Evolutionary conservation across 2,797 vertebrate species (phyloP), one percentile per base, ranked within the genome.

Genomic region (Microctenopoma steveboyesi): DNA sequence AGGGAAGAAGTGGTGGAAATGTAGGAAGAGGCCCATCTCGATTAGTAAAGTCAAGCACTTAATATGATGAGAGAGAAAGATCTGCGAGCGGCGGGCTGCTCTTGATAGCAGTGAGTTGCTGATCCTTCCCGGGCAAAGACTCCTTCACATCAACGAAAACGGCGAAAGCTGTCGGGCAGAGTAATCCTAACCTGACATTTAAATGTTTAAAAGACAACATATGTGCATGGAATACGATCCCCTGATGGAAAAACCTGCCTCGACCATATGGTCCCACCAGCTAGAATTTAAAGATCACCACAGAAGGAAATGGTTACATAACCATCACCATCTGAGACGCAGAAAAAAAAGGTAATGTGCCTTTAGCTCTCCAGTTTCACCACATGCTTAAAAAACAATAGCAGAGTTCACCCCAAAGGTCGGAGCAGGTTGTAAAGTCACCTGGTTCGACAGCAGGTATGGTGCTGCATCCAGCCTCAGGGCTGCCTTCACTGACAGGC

Each of bases 141-240:
- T 63, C 78, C 57, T 65, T 78, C 56, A 61, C 68, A 78, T 74
- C 80, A 82, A 79, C 72, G 27, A 53, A 70, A 80, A 62, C 5
- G 53, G 68, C 12, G 1, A 68, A 76, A 68, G 72, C 74, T 70
- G 73, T 62, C 64, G 63, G 71, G 71, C 47, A 61, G 37, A 55
- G 85, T 84, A 82, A 86, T 62, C 72, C 84, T 86, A 83, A 78
- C n/a, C 77, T 79, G 63, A 55, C 39, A 15, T 88, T 88, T 88
- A 73, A 85, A 89, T 72, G 72, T 72, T 89, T 85, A 81, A 90
- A 90, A 76, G 60, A 47, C 52, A 79, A 79, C 88, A 90, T 83
- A 86, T 89, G 87, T 84, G 76, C 81, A 65, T 35, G 68, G 71
- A 83, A 78, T 83, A 86, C 60, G 76, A 84, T 71, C 69, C 69